Evolutionary conservation across 2,113 vertebrate species (phyloP).

Genomic region (Gymnobelideus leadbeateri): DNA sequence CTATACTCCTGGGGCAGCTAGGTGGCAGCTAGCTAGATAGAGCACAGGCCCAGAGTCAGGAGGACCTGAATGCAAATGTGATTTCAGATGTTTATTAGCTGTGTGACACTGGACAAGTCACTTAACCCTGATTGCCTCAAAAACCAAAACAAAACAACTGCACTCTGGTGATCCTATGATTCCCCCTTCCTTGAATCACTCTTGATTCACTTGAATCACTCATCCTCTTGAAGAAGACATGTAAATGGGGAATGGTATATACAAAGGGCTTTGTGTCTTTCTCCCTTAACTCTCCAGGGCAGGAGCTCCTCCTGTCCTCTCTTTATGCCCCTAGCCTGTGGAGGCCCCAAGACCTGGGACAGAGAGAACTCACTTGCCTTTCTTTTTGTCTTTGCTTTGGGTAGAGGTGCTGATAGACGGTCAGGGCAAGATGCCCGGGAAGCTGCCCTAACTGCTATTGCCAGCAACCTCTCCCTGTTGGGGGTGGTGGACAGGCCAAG

Average conservation of each 20-base stretch:
- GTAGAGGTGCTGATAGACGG: conserved; percentile 24
- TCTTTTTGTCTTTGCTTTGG: background rate
- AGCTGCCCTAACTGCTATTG: background rate
- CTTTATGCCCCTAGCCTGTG: background rate
- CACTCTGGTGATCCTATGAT: background rate
- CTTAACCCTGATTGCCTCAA: background rate
- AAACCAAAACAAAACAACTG: no score
- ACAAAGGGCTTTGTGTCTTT: background rate
- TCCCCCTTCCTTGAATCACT: background rate
- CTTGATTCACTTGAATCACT: background rate
- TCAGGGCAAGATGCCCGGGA: background rate
- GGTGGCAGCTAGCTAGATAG: no score
- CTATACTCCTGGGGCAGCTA: background rate
- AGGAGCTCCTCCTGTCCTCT: background rate
- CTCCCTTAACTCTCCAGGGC: background rate
- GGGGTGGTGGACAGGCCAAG: conserved; percentile 60
- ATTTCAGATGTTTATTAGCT: background rate
- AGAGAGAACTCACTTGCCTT: background rate
- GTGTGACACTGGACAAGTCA: background rate
- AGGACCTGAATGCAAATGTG: no score
- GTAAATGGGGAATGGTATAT: background rate
- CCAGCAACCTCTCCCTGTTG: conserved; percentile 55
- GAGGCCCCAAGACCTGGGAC: background rate
- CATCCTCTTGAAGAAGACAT: background rate
- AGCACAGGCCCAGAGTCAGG: no score